Conservation (phyloP, 2,888 invertebrate genomes). For the Bibio marci region DNA sequence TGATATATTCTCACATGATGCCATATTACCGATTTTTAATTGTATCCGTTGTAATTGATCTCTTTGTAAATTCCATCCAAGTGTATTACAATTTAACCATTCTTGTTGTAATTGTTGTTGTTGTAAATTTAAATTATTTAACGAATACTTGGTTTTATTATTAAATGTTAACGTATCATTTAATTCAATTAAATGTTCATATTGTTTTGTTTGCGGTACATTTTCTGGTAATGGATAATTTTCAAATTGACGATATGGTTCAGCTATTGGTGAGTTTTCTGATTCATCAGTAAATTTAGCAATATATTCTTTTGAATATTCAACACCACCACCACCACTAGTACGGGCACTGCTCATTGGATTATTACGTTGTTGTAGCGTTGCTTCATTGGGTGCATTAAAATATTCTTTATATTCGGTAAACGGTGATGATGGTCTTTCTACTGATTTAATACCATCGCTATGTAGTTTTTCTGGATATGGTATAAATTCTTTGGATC, state of each 20-base stretch:
- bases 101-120: neutral
- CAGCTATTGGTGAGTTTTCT: conserved; percentile 21
- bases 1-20: conserved; percentile 69
- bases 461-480: conserved; percentile 6
- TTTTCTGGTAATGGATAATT: conserved; percentile 24
- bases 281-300: conserved; percentile 12
- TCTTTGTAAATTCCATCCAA: conserved; percentile 73
- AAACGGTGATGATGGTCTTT: neutral
- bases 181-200: neutral
- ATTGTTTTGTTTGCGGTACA: conserved; percentile 19
- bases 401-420: conserved; percentile 2
- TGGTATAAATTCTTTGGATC: neutral
- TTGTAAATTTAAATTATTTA: conserved; percentile 1
- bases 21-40: conserved; percentile 57
- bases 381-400: neutral
- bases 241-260: conserved; percentile 18
- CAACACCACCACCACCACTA: neutral
- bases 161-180: neutral
- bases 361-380: neutral
- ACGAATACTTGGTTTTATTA: neutral
- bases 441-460: neutral
- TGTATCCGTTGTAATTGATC: conserved; percentile 70
- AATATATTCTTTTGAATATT: conserved; percentile 4
- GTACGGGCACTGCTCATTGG: no score
- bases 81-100: conserved; percentile 53